These are phyloP conservation scores for Oscheius sp. DNA, from an alignment of 1,140 invertebrate species.

Conservation along the genomic window DNA sequence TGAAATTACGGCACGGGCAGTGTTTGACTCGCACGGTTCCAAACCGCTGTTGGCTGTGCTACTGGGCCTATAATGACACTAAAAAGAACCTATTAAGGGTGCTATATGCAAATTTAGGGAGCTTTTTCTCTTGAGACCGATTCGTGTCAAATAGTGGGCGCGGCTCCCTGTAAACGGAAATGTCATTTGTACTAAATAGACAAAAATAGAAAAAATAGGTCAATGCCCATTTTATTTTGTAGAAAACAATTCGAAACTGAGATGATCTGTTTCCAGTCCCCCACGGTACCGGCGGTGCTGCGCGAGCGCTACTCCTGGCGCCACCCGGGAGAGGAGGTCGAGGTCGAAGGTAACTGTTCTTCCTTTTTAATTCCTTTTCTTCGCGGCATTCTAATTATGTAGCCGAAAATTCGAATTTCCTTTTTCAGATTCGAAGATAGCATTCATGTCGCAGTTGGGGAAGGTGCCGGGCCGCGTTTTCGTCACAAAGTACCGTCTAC, in stretches of 20 bases:
- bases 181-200: no score
- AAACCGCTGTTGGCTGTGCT: no score
- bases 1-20: no score
- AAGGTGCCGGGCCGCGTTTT: conserved; percentile 39
- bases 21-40: no score
- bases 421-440: conserved; percentile 29
- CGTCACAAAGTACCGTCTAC: conserved; percentile 52
- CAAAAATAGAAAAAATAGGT: no score
- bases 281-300: not conserved
- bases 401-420: not conserved
- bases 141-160: no score
- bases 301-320: not conserved
- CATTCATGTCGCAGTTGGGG: conserved; percentile 19
- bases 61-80: no score
- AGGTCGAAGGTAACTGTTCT: not conserved
- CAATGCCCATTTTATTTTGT: no score
- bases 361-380: not conserved
- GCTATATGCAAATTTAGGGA: no score
- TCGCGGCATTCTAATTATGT: not conserved
- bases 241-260: not conserved
- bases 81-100: no score
- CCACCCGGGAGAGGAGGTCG: not conserved
- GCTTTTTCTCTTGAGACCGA: no score
- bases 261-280: not conserved
- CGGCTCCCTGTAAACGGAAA: no score